Conservation (phyloP, 2,888 invertebrate species). For the Ochropleura leucogaster region DNA sequence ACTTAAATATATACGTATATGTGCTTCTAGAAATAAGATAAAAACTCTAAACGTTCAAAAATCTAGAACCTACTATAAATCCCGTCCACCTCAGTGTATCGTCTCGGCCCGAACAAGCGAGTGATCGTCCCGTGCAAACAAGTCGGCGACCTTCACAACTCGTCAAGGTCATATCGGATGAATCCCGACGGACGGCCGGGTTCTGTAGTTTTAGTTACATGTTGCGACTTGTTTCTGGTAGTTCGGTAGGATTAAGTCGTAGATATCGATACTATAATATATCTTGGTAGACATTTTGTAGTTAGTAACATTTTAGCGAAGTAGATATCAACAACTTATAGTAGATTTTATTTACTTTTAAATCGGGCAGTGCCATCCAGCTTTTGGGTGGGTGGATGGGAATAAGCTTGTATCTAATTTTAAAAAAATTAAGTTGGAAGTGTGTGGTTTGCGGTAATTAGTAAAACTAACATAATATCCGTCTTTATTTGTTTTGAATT, state of each 20-base stretch:
- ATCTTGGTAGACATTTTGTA: background rate
- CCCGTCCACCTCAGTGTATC: constrained; percentile 5
- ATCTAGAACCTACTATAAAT: background rate
- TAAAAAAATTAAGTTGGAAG: background rate
- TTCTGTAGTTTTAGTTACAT: background rate
- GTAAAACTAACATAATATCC: background rate
- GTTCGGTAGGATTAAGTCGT: constrained; percentile 3
- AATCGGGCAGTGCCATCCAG: too few relatives aligned
- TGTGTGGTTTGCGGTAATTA: background rate
- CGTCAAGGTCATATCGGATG: constrained; percentile 24
- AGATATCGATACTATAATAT: background rate
- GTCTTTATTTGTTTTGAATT: background rate
- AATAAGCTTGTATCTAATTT: background rate
- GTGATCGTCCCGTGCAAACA: constrained; percentile 28
- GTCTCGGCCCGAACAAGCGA: constrained; percentile 10
- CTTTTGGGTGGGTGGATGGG: background rate
- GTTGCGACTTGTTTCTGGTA: constrained; percentile 9
- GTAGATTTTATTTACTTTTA: background rate
- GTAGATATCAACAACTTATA: background rate
- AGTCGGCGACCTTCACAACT: constrained; percentile 17
- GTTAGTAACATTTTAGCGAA: background rate
- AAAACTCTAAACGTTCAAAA: background rate
- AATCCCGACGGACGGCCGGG: background rate
- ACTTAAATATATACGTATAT: background rate
- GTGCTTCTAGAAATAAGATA: background rate